Evolutionary conservation across 2,888 invertebrate genomes (phyloP).

Genomic region (Mantis religiosa): DNA sequence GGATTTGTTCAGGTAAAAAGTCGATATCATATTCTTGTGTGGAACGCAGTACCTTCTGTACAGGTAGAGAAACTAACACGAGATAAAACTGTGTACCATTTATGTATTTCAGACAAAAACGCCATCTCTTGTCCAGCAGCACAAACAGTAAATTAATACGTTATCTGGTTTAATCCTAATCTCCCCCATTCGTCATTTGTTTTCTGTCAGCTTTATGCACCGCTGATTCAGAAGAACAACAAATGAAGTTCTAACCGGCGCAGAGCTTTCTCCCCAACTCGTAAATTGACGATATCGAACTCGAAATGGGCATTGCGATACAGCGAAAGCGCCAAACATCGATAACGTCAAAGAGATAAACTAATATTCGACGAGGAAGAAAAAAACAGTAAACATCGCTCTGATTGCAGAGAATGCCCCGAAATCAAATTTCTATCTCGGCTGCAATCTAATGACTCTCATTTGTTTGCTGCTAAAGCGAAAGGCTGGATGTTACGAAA

Average conservation of each 20-base stretch:
- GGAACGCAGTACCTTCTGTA: too few relatives aligned
- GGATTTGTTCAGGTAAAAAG: too few relatives aligned
- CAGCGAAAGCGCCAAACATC: not conserved
- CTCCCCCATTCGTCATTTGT: not conserved
- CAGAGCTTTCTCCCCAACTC: not conserved
- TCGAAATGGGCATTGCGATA: not conserved
- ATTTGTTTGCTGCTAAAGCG: not conserved
- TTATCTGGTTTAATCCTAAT: not conserved
- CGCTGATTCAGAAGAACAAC: not conserved
- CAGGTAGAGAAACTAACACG: too few relatives aligned
- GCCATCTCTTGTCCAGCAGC: too few relatives aligned
- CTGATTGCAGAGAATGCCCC: not conserved
- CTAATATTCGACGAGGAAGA: not conserved
- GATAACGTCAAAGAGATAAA: not conserved
- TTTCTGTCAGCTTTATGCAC: not conserved
- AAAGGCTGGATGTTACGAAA: not conserved
- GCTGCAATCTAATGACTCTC: not conserved
- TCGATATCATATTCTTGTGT: too few relatives aligned
- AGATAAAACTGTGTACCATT: too few relatives aligned
- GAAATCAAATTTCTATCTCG: not conserved
- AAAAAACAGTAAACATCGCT: not conserved
- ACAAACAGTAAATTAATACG: too few relatives aligned
- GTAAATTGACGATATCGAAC: not conserved
- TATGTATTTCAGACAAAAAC: too few relatives aligned
- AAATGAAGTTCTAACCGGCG: not conserved